Conservation (phyloP, 2,113 vertebrate genomes). For the Eretmochelys imbricata region DNA sequence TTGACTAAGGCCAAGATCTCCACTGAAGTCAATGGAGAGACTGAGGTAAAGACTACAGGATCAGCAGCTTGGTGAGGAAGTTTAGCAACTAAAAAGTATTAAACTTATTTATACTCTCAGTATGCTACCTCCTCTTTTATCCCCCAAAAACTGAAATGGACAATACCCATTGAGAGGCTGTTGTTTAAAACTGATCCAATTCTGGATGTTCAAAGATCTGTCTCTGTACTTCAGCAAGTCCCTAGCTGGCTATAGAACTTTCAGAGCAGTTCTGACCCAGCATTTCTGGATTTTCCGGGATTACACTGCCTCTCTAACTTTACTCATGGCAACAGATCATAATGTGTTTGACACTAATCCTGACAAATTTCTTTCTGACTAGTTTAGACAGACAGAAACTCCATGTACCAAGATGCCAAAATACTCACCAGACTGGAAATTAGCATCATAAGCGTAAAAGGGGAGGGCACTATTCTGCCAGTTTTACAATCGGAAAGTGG, state of each 20-base stretch:
- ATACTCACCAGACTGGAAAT: constrained; percentile 58
- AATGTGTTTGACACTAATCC: constrained; percentile 20
- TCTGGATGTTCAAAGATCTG: not conserved
- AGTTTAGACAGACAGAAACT: constrained; percentile 51
- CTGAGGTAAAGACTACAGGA: not conserved
- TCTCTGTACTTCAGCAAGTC: not conserved
- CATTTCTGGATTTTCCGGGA: not conserved
- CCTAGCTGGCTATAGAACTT: not conserved
- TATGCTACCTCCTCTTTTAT: not conserved
- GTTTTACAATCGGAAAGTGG: constrained; percentile 6
- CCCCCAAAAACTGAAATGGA: constrained; percentile 26
- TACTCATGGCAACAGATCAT: not conserved
- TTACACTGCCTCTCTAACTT: not conserved
- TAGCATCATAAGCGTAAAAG: constrained; percentile 38
- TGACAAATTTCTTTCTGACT: constrained; percentile 1
- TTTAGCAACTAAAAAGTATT: not conserved
- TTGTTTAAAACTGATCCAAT: not conserved
- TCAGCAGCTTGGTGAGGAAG: not conserved
- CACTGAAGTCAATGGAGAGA: fast-evolving
- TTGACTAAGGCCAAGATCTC: not conserved
- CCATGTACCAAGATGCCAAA: constrained; percentile 31
- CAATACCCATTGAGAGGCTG: not conserved
- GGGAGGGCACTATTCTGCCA: not conserved
- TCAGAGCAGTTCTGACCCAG: not conserved
- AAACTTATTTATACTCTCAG: not conserved